A percentile compares a stretch with the other conserved stretches of the same genome.
phyloP scores from a whole-genome alignment of 2,113 vertebrate species.

The Syngnathus floridae region DNA sequence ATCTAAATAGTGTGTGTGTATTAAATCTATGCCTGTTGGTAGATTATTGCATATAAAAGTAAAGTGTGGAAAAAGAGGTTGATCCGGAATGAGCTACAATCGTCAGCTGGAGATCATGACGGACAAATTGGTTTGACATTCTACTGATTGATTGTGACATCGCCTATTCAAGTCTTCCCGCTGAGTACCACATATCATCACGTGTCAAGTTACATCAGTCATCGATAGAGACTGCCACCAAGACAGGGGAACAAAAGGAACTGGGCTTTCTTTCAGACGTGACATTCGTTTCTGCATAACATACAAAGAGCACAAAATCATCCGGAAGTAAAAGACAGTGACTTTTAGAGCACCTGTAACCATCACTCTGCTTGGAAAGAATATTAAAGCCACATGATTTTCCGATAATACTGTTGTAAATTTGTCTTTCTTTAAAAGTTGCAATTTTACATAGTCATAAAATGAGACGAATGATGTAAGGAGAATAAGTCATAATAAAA shows the following conservation, averaged over 20 bases:
- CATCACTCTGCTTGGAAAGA: not conserved
- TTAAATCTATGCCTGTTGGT: conserved; percentile 47
- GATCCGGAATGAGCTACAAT: conserved; percentile 60
- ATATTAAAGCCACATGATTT: not conserved
- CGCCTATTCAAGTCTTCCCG: conserved; percentile 63
- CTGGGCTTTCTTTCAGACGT: conserved; percentile 31
- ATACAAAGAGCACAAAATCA: conserved; percentile 45
- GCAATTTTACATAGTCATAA: not conserved
- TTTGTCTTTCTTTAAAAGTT: not conserved
- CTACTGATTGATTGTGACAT: conserved; percentile 65
- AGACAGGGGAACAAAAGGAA: conserved; percentile 7
- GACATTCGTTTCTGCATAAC: conserved; percentile 41
- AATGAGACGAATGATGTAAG: too few relatives aligned
- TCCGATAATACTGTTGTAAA: not conserved
- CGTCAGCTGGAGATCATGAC: conserved; percentile 57
- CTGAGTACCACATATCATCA: conserved; percentile 14
- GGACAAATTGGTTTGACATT: conserved; percentile 59
- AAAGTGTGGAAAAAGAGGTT: conserved; percentile 49
- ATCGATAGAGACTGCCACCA: conserved; percentile 47
- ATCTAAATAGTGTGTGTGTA: conserved; percentile 14
- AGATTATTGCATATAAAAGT: conserved; percentile 50
- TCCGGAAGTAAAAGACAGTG: not conserved
- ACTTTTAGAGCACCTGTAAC: not conserved
- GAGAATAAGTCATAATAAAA: too few relatives aligned
- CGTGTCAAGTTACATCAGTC: conserved; percentile 51